Evolutionary conservation across 2,113 vertebrate genomes (phyloP), one percentile per base, ranked within the genome.

Genomic region (Typhlomys cinereus): DNA sequence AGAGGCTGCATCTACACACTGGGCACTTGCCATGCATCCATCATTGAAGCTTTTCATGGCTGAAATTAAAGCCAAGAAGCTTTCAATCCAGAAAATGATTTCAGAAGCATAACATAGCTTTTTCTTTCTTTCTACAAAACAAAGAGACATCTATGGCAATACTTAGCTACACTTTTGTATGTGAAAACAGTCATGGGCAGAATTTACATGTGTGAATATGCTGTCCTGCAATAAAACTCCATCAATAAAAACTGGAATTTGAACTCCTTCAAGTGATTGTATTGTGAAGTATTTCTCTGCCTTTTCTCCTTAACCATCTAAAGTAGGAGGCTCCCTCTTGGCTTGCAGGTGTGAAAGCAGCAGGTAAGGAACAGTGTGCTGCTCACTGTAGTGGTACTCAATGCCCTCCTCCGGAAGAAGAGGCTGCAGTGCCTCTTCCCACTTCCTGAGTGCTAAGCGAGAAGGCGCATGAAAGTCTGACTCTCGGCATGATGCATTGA

Each of bases 11-110:
- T 79, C 91, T 94, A 86, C 25, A 15, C 36, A 31, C 7, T 12
- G 29, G 62, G 20, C 48, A n/a, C 50, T 81, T n/a, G 18, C 15
- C 44, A 4, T 14, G 17, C 39, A 73, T 79, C 83, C 87, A 14
- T 64, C 62, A 82, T 27, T 27, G 50, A 93, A 83, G 89, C 41
- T 70, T 76, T 76, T 92, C 67, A 92, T 44, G 61, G 17, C 54
- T 79, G 57, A 83, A 89, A 85, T 39, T 9, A 69, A 59, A 85
- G 79, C 69, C 34, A 79, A 76, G 64, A 94, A 82, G 46, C 50
- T 64, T 69, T 23, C 74, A 41, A 17, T 41, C 29, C 64, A n/a
- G 2, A n/a, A 44, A 89, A 46, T 39, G 66, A 69, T 23, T 59
- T 57, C 57, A 52, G 57, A 83, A 36, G 44, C 76, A 21, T 79